These are phyloP conservation scores for Himalopsyche japonica DNA, from an alignment of 2,888 invertebrate species.

Conservation along the genomic window DNA sequence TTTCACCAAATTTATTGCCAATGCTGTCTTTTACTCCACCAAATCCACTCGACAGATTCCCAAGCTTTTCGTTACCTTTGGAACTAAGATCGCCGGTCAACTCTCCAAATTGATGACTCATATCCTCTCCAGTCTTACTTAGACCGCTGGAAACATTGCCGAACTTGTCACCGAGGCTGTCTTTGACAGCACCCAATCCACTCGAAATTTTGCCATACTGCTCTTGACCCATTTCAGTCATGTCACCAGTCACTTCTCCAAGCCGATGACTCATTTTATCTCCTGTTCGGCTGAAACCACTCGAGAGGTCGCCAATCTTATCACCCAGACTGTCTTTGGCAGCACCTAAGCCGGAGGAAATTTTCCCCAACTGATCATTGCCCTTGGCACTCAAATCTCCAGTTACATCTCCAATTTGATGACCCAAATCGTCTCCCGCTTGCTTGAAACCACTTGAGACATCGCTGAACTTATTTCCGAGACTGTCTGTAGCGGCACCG, in stretches of 20 bases:
- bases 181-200: constrained; percentile 10
- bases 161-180: background rate
- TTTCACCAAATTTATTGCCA: background rate
- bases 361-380: too few relatives aligned
- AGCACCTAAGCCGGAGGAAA: background rate
- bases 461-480: background rate
- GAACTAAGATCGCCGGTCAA: constrained; percentile 40
- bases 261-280: background rate
- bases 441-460: background rate
- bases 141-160: constrained; percentile 3
- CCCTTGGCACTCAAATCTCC: background rate
- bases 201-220: constrained; percentile 5
- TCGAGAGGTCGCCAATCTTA: background rate
- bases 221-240: background rate
- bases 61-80: constrained; percentile 44
- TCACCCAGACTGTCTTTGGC: background rate
- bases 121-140: constrained; percentile 6
- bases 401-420: background rate
- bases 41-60: constrained; percentile 46
- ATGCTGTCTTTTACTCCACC: constrained; percentile 39
- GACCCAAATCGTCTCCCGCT: background rate
- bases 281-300: background rate
- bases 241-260: background rate
- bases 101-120: constrained; percentile 47
- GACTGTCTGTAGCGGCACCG: too few relatives aligned